Evolutionary conservation across 2,113 vertebrate species (phyloP).

Genomic region (Nannobrachium achirus): DNA sequence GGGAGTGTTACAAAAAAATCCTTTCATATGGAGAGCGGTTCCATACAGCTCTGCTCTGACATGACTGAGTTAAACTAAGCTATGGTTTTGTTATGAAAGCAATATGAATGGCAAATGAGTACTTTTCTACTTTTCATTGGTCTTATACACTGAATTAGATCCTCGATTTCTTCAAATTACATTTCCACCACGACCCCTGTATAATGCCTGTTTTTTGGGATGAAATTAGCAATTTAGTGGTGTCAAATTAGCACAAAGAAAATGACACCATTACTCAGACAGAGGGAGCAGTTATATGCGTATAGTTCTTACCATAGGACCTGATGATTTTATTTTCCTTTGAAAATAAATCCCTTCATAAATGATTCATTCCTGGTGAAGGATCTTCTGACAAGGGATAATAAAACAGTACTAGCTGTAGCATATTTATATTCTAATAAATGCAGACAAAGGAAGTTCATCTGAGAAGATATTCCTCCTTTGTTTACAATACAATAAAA

Average conservation of each 20-base stretch:
- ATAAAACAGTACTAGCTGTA: slow-evolving; percentile 68
- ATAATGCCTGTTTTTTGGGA: slow-evolving; percentile 62
- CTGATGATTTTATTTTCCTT: slow-evolving; percentile 77
- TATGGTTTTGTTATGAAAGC: slow-evolving; percentile 74
- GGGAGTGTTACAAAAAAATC: slow-evolving; percentile 75
- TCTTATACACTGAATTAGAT: slow-evolving; percentile 81
- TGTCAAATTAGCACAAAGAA: slow-evolving; percentile 77
- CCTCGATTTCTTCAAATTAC: slow-evolving; percentile 78
- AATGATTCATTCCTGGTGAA: slow-evolving; percentile 71
- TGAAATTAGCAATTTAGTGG: slow-evolving; percentile 75
- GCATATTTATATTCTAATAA: slow-evolving; percentile 79
- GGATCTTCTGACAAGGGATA: slow-evolving; percentile 76
- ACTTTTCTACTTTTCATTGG: slow-evolving; percentile 73
- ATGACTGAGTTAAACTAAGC: slow-evolving; percentile 77
- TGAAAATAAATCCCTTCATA: slow-evolving; percentile 79
- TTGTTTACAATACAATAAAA: slow-evolving; percentile 73
- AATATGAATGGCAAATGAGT: slow-evolving; percentile 80
- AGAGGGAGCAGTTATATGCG: slow-evolving; percentile 29
- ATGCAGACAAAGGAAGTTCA: slow-evolving; percentile 71
- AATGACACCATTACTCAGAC: slow-evolving; percentile 68
- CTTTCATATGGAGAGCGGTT: slow-evolving; percentile 72
- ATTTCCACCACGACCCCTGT: slow-evolving; percentile 64
- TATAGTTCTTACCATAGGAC: slow-evolving; percentile 57
- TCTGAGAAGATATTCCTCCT: slow-evolving; percentile 71
- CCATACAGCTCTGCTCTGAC: slow-evolving; percentile 72